These are phyloP conservation scores for Malurus splendens DNA, from an alignment of 2,797 vertebrate species.

Conservation along the genomic window DNA sequence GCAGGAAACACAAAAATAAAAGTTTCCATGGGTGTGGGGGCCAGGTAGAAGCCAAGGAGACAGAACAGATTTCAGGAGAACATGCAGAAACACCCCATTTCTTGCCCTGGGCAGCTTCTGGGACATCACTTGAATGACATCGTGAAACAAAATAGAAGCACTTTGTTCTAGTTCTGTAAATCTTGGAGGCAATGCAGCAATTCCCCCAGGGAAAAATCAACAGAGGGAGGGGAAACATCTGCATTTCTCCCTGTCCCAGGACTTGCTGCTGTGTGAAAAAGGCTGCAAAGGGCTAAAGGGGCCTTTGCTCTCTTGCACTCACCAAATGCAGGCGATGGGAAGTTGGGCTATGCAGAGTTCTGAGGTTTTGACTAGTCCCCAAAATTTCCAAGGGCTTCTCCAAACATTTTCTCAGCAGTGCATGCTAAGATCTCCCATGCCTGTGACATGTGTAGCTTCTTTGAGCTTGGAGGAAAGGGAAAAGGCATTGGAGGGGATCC, in stretches of 20 bases:
- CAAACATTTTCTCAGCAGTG: not conserved
- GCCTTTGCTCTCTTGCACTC: not conserved
- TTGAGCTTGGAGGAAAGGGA: not conserved
- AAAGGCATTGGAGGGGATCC: not conserved
- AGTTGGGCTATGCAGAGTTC: not conserved
- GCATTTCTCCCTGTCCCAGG: not conserved
- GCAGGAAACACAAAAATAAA: conserved; percentile 1
- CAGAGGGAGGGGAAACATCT: not conserved
- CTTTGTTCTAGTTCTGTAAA: not conserved
- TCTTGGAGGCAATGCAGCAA: not conserved
- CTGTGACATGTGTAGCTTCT: fast-evolving
- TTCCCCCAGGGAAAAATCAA: not conserved
- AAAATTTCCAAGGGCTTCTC: not conserved
- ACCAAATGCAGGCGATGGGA: not conserved
- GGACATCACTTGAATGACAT: not conserved
- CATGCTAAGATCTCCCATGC: not conserved
- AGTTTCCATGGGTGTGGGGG: not conserved
- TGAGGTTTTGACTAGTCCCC: not conserved
- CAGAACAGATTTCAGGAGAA: not conserved
- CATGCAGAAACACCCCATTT: not conserved
- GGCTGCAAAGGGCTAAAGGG: not conserved
- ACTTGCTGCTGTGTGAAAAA: not conserved
- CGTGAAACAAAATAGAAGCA: not conserved
- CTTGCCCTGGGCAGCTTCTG: not conserved
- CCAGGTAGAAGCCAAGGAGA: not conserved